A percentile compares a stretch with the other conserved stretches of the same genome.
phyloP scores from a whole-genome alignment of 2,888 invertebrate genomes.

The Thyatira batis region DNA sequence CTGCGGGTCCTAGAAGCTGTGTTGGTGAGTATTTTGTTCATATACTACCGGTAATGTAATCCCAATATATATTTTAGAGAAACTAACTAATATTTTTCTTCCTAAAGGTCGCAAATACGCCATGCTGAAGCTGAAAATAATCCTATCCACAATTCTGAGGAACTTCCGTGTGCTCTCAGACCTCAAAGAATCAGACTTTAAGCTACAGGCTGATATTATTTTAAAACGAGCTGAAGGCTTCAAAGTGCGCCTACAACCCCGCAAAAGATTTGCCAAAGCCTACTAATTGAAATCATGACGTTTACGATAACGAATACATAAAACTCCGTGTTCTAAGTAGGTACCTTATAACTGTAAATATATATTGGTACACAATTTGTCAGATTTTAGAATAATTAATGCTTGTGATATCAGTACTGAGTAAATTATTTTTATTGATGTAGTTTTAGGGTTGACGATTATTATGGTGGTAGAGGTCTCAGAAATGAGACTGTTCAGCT shows the following conservation, averaged over 20 bases:
- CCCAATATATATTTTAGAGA: not conserved
- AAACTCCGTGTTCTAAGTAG: not conserved
- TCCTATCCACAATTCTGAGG: constrained; percentile 88
- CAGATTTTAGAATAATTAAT: constrained; percentile 22
- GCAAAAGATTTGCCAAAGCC: constrained; percentile 76
- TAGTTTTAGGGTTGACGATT: constrained; percentile 41
- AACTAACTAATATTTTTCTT: constrained; percentile 8
- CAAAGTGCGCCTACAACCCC: constrained; percentile 86
- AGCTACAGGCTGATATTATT: constrained; percentile 89
- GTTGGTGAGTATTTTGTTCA: constrained; percentile 82
- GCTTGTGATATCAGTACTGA: constrained; percentile 57
- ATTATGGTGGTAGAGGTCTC: constrained; percentile 59
- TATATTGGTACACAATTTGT: constrained; percentile 4
- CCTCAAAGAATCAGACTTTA: constrained; percentile 86
- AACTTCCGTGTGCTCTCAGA: constrained; percentile 88
- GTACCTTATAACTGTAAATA: constrained; percentile 12
- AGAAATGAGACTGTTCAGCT: constrained; percentile 33
- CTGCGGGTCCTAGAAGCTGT: constrained; percentile 91
- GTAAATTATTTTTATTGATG: constrained; percentile 53
- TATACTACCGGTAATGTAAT: not conserved
- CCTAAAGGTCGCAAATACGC: constrained; percentile 89
- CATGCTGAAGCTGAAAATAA: constrained; percentile 90
- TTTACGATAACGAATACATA: constrained; percentile 17
- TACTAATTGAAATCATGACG: constrained; percentile 28
- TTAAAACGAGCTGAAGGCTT: constrained; percentile 90